Evolutionary conservation across 2,888 invertebrate genomes (phyloP).

Genomic region (Mimas tiliae): DNA sequence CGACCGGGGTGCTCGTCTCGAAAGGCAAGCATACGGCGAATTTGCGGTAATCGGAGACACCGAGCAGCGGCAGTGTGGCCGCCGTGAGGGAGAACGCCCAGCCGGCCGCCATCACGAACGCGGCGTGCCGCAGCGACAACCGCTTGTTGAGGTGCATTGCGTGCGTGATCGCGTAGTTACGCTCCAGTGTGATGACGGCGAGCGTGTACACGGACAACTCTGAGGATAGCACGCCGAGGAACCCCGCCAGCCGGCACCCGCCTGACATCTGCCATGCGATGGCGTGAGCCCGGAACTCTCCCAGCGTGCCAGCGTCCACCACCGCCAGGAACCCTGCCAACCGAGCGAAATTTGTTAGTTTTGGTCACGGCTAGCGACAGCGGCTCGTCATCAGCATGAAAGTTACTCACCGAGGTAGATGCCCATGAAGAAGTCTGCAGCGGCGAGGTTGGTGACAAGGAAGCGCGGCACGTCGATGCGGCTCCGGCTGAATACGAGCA

Average conservation of each 20-base stretch:
- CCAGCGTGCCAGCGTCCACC: slow-evolving; percentile 97
- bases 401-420: slow-evolving; percentile 90
- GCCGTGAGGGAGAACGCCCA: slow-evolving; percentile 95
- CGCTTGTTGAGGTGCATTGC: slow-evolving; percentile 98
- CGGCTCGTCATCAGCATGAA: no score
- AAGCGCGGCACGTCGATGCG: slow-evolving; percentile 99
- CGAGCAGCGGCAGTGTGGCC: slow-evolving; percentile 95
- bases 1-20: slow-evolving; percentile 91
- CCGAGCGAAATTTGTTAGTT: background rate
- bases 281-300: slow-evolving; percentile 98
- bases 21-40: slow-evolving; percentile 99
- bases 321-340: slow-evolving; percentile 94
- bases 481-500: slow-evolving; percentile 94
- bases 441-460: slow-evolving; percentile 97
- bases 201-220: slow-evolving; percentile 98
- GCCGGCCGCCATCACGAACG: slow-evolving; percentile 96
- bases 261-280: slow-evolving; percentile 98
- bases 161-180: slow-evolving; percentile 98
- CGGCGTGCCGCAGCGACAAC: slow-evolving; percentile 95
- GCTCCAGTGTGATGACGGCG: slow-evolving; percentile 97
- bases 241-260: slow-evolving; percentile 97
- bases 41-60: slow-evolving; percentile 97
- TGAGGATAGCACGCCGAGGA: slow-evolving; percentile 96
- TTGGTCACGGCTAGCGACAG: background rate
- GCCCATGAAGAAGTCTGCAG: slow-evolving; percentile 99